Base-by-base conservation (phyloP, 2,888 invertebrate genomes). In the Augiades crinisus region DNA sequence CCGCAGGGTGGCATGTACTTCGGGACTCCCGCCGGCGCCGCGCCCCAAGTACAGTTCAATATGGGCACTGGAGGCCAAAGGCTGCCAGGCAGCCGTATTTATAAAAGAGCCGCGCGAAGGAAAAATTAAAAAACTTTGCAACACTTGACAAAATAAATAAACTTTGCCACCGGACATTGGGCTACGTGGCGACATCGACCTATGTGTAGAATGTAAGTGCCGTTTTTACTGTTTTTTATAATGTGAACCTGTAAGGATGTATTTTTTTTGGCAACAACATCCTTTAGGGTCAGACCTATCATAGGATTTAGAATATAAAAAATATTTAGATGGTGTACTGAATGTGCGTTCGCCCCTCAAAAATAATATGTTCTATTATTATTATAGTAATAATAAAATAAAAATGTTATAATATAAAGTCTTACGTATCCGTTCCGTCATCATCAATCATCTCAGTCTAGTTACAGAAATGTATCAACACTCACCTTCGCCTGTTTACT, bases 41-140 rank as follows among this genome's bases (percentile, higher is more conserved):
- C 61, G 2, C 62, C 70, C 1, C 73, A 70, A 13, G 71, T 81
- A n/a, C 83, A 83, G 59, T 85, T 86, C 63, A 77, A 59, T 57
- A 79, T 87, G 65, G 86, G 87, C 53, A 81, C 72, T 46, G 73
- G 72, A n/a, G n/a, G 30, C 74, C 72, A n/a, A 65, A 57, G 46
- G 50, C 65, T 0, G 49, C 56, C 14, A n/a, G 55, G 46, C 22
- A 72, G 85, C 0, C 78, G 82, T 44, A 33, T 85, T 17, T 72
- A 84, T 19, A 72, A 80, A 51, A 83, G 77, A 52, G 86, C 82
- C 0, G 72, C 82, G 2, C 78, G 86, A n/a, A 67, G 83, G 33
- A 76, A 70, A 5, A 79, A 60, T 34, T 83, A 81, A 68, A 83
- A 77, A 84, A 63, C 8, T 3, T n/a, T 13, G 16, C 27, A n/a